Evolutionary conservation across 2,888 invertebrate genomes (phyloP), one percentile per base, ranked within the genome.

Genomic region (Hirtodrosophila duncani): DNA sequence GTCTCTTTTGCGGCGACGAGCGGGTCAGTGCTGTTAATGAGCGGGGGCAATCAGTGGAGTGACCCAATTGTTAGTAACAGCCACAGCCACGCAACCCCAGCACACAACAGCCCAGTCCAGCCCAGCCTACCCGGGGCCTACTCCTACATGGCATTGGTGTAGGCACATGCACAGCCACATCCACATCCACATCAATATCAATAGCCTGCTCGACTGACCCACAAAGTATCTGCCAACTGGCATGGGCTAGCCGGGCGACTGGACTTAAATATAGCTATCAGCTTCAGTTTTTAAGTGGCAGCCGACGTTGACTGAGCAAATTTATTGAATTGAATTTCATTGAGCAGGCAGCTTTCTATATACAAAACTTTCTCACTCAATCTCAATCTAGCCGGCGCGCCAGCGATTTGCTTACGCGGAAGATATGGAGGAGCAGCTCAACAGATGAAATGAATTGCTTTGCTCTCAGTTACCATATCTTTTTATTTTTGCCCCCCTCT

Each of bases 301-400:
- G 70, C 67, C 69, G 43, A 37, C 17, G 48, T 37, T 29, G 65
- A 41, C 51, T 63, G 50, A 27, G 67, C 53, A 63, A 80, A 74
- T 74, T 74, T 74, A 74, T 74, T 74, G 72, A 80, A 74, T 74
- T 74, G 72, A 80, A 77, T 68, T 63, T 60, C 80, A 80, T 74
- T 68, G 52, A 52, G 44, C 45, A 60, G 61, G 44, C 45, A 60
- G 61, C 59, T 60, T 60, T 61, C 61, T 60, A 61, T 61, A 61
- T n/a, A n/a, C n/a, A n/a, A n/a, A n/a, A n/a, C 59, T 60, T 60
- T 61, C 59, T 42, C 61, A 44, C 36, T 56, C 56, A 41, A 5
- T 13, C 11, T 3, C 11, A 3, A 5, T 3, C 20, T 56, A 45
- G 27, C 20, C 20, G 20, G 26, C 5, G 3, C 2, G 31, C 36